Evolutionary conservation across 1,140 invertebrate genomes (phyloP).

Genomic region (Drosophila lacteicornis): DNA sequence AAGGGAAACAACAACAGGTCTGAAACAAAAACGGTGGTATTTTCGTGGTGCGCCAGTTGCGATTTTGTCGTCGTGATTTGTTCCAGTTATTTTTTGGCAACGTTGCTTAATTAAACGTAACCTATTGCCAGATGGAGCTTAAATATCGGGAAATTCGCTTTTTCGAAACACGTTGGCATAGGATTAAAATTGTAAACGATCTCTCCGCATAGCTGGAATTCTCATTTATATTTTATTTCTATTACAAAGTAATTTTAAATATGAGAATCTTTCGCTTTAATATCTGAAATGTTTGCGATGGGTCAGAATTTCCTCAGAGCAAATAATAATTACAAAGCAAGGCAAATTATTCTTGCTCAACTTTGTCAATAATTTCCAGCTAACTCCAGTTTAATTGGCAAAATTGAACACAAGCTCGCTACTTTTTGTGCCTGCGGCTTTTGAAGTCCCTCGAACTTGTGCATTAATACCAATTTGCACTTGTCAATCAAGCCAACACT

Average conservation of each 20-base stretch:
- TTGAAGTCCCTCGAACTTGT: conserved; percentile 30
- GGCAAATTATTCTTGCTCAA: neutral
- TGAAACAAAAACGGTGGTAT: conserved; percentile 36
- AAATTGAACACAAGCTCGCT: neutral
- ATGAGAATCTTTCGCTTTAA: too few relatives aligned
- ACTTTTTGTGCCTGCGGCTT: conserved; percentile 13
- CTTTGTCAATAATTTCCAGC: conserved; percentile 3
- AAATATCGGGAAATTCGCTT: conserved; percentile 22
- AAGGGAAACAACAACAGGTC: conserved; percentile 15
- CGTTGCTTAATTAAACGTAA: conserved; percentile 78
- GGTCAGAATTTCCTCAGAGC: neutral
- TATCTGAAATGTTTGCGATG: too few relatives aligned
- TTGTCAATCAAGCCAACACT: conserved; percentile 40
- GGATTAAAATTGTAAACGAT: neutral
- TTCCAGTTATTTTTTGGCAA: conserved; percentile 48
- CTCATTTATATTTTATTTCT: too few relatives aligned
- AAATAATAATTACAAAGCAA: neutral
- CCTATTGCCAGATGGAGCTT: conserved; percentile 70
- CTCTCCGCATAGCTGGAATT: neutral
- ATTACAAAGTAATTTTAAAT: too few relatives aligned
- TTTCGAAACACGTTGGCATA: too few relatives aligned
- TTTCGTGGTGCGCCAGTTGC: conserved; percentile 62
- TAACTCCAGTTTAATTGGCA: conserved; percentile 7
- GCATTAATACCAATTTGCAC: conserved; percentile 54
- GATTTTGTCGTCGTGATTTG: conserved; percentile 72